phyloP scores from a whole-genome alignment of 2,888 invertebrate species.

The Rhagonycha fulva region DNA sequence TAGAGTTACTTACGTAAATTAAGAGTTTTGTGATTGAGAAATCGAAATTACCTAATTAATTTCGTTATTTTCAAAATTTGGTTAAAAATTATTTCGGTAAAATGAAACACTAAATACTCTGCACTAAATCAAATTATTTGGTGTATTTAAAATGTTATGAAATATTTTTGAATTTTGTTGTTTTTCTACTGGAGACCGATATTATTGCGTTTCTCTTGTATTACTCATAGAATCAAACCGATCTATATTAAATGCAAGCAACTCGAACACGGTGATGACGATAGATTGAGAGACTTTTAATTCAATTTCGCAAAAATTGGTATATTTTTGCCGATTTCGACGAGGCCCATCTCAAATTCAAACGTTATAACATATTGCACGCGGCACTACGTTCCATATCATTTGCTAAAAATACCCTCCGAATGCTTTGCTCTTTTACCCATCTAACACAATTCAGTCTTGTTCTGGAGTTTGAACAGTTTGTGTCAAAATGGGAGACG shows the following conservation, averaged over 20 bases:
- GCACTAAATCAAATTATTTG: neutral
- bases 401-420: constrained; percentile 55
- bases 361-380: constrained; percentile 37
- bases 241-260: neutral
- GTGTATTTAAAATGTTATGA: neutral
- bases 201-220: neutral
- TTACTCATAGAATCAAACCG: neutral
- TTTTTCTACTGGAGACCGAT: neutral
- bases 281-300: constrained; percentile 3
- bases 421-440: constrained; percentile 46
- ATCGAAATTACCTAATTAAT: neutral
- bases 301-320: constrained; percentile 20
- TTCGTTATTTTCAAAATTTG: neutral
- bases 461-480: constrained; percentile 37
- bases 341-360: constrained; percentile 31
- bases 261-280: neutral
- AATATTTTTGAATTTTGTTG: neutral
- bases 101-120: neutral
- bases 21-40: neutral
- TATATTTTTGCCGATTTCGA: constrained; percentile 34
- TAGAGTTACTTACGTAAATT: neutral
- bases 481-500: constrained; percentile 77
- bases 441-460: constrained; percentile 48
- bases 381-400: constrained; percentile 49
- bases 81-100: neutral